Evolutionary conservation across 2,797 vertebrate genomes (phyloP), one percentile per base, ranked within the genome.

Genomic region (Sparus aurata): DNA sequence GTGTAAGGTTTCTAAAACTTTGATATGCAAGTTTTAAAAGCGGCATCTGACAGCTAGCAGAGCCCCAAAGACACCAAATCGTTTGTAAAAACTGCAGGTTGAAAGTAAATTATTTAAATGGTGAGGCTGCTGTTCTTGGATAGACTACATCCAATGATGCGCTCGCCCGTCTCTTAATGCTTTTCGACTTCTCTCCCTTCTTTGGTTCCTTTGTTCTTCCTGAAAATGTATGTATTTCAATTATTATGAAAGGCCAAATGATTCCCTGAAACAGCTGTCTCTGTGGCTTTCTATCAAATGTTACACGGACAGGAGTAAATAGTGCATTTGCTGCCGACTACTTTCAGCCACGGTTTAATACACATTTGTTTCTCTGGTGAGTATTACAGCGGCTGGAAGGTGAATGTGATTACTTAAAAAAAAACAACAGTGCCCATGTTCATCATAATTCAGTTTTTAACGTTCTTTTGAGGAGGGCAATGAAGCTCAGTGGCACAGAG

Each of bases 1-100:
- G 23, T 49, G 25, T 17, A 63, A 5, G 41, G 43, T 52, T 62
- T 69, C 11, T 7, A 74, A 47, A 74, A 45, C 64, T 43, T 59
- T 67, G n/a, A 59, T 16, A 59, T 34, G n/a, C 9, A 75, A 11
- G 12, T 62, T 63, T 69, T 27, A 57, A 46, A 64, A 23, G 23
- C 17, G 43, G 25, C 41, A 59, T 75, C 22, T 50, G n/a, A 75
- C 12, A 41, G 16, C 20, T 49, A 27, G 11, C 45, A 38, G 47
- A 46, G 25, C 18, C 53, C 25, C n/a, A 46, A 12, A 55, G 20
- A 38, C 11, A 49, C 46, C 3, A 30, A 50, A 16, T 55, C 13
- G 4, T 47, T 5, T 54, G 18, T 46, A 66, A 62, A 34, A 54
- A 50, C 25, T 67, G n/a, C 13, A 78, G 23, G 12, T 27, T 22